Evolutionary conservation across 2,888 invertebrate species (phyloP), one percentile per base, ranked within the genome.

Genomic region (Leptogaster cylindrica): DNA sequence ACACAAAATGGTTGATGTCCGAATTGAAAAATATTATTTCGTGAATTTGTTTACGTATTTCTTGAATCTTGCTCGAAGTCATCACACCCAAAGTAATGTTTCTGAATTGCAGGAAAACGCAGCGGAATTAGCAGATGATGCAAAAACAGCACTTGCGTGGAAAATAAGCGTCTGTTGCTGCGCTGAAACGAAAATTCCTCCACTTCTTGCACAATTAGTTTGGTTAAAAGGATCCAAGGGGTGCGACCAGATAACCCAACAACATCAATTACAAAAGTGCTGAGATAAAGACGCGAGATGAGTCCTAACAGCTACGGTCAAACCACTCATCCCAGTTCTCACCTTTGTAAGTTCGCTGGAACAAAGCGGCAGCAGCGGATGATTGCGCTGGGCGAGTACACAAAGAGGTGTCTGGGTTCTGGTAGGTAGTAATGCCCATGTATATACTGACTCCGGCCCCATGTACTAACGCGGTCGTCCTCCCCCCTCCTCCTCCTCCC

Each of bases 241-340:
- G 64, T 33, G 48, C 64, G 31, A 36, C 50, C 31, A 50, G 64
- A 64, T 64, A 64, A 64, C 51, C 51, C 65, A 51, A 50, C 65
- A 65, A 52, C 65, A 65, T 65, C 65, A 65, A 65, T 65, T 65
- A 65, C 65, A 65, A 41, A 51, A 65, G 65, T 65, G 50, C 65
- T 51, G 39, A 65, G 65, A 65, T 65, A 65, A 65, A 65, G 48
- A 51, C 28, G 27, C 65, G 48, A 50, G 65, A 65, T 61, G 61
- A 44, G 44, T 44, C 28, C 61, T 44, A 61, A 61, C 44, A 41
- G 61, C 61, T 25, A 44, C 31, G 44, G 41, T 61, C 61, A 61
- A 61, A 44, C 61, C 39, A 55, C 55, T 55, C 55, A 39, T 55
- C 55, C 55, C 55, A 55, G 55, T 55, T 55, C 55, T 55, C 55